These are phyloP conservation scores for Isichthys henryi DNA, from an alignment of 2,113 vertebrate genomes.

Conservation along the genomic window DNA sequence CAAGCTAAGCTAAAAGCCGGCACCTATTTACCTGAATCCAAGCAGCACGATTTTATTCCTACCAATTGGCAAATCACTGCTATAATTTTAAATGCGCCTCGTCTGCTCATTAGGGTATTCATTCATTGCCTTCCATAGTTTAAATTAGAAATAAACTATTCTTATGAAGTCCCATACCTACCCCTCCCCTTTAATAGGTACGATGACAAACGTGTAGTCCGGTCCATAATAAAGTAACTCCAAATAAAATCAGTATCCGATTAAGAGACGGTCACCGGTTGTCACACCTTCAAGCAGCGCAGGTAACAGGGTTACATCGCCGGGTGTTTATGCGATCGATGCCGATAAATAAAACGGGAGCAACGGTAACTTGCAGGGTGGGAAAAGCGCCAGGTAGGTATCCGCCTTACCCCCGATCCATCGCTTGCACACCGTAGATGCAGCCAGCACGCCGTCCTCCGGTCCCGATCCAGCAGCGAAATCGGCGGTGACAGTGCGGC, in stretches of 20 bases:
- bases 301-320: background rate
- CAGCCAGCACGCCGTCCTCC: conserved; percentile 5
- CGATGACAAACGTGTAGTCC: background rate
- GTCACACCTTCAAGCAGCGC: background rate
- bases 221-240: background rate
- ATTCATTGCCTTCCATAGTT: background rate
- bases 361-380: background rate
- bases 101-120: background rate
- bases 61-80: background rate
- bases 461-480: background rate
- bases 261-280: background rate
- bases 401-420: conserved; percentile 7
- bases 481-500: background rate
- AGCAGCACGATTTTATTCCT: background rate
- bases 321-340: background rate
- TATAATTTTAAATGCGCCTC: background rate
- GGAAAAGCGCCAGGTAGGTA: background rate
- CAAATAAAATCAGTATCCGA: background rate
- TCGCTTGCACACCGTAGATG: background rate
- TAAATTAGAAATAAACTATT: background rate
- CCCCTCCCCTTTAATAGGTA: background rate
- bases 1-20: no score
- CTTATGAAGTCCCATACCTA: background rate
- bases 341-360: background rate
- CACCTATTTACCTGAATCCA: no score